These are phyloP conservation scores for Ostrea denselamellosa DNA, from an alignment of 1,140 invertebrate species.

Conservation along the genomic window DNA sequence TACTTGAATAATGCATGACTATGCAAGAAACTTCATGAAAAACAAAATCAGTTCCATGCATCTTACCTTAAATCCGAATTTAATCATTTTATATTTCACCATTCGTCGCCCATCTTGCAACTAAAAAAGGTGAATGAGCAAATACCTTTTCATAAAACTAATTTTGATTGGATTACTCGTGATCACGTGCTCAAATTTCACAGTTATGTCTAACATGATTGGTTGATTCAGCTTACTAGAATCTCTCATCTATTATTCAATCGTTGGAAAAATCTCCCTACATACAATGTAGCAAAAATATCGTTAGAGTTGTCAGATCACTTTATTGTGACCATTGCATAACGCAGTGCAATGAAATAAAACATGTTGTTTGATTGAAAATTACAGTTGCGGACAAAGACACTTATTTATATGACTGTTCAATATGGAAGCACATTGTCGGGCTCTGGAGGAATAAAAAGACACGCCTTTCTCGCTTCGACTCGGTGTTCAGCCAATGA, in stretches of 20 bases:
- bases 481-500: constrained; percentile 18
- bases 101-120: constrained; percentile 51
- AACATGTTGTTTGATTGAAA: neutral
- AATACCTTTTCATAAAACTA: constrained; percentile 49
- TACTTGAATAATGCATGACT: neutral
- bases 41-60: neutral
- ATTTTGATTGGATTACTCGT: constrained; percentile 61
- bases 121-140: constrained; percentile 75
- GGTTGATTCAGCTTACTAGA: constrained; percentile 41
- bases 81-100: constrained; percentile 31
- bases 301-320: neutral
- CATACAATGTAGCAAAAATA: neutral
- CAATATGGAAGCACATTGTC: neutral
- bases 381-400: neutral
- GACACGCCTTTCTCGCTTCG: constrained; percentile 28
- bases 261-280: constrained; percentile 19
- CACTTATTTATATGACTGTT: neutral
- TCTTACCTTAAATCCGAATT: constrained; percentile 30
- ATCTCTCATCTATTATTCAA: constrained; percentile 22
- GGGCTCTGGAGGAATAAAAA: constrained; percentile 1
- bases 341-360: neutral
- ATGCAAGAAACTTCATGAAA: neutral
- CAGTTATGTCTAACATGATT: constrained; percentile 41
- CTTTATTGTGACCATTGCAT: neutral
- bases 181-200: constrained; percentile 35